Evolutionary conservation across 2,888 invertebrate species (phyloP).

Genomic region (Galeopsomyia nigrocyanea): DNA sequence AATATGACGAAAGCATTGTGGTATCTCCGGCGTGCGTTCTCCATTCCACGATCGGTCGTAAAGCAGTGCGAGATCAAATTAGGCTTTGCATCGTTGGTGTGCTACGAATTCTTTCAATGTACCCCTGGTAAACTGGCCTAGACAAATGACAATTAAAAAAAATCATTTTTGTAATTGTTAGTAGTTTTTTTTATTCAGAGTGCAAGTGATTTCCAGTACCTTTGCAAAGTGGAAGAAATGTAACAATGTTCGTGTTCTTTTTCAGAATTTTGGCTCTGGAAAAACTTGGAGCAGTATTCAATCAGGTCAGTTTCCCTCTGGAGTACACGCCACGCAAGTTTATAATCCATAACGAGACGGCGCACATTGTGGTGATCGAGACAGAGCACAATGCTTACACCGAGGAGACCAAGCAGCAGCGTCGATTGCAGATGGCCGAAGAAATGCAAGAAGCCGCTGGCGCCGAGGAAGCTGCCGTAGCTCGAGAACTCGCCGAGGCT

Average conservation of each 20-base stretch:
- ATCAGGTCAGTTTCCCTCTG: constrained; percentile 92
- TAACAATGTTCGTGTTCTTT: background rate
- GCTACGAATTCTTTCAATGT: background rate
- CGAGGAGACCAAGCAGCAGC: constrained; percentile 93
- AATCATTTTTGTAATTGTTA: background rate
- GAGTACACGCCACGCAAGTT: constrained; percentile 97
- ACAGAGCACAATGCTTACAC: constrained; percentile 99
- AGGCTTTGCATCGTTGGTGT: constrained; percentile 9
- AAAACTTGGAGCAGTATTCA: constrained; percentile 98
- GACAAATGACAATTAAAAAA: background rate
- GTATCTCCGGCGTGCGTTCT: constrained; percentile 15
- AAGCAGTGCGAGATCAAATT: constrained; percentile 16
- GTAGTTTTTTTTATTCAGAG: too few relatives aligned
- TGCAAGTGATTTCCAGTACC: too few relatives aligned
- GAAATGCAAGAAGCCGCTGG: constrained; percentile 98
- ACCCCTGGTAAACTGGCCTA: background rate
- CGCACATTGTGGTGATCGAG: constrained; percentile 91
- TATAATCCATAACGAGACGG: constrained; percentile 91
- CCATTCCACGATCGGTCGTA: constrained; percentile 6
- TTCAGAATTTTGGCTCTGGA: constrained; percentile 93
- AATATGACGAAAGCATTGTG: background rate
- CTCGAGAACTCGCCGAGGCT: constrained; percentile 97
- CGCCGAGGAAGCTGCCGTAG: constrained; percentile 94
- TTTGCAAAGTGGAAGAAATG: too few relatives aligned
- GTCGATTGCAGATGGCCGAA: constrained; percentile 96